These are phyloP conservation scores for Sarcophilus harrisii DNA, from an alignment of 2,797 vertebrate genomes.

Conservation along the genomic window DNA sequence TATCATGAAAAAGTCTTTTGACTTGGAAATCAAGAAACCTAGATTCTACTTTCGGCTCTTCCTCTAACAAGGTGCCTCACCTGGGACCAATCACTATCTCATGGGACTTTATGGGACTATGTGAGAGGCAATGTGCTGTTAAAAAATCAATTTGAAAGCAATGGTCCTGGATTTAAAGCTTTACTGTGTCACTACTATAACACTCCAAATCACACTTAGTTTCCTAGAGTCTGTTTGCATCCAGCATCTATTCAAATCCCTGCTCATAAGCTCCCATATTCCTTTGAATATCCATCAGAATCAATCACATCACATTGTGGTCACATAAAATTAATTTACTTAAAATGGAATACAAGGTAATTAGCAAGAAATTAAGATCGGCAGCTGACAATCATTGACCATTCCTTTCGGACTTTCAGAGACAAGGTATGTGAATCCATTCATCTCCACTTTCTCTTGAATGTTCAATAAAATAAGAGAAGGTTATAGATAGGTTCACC, in stretches of 20 bases:
- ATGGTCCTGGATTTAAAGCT: background rate
- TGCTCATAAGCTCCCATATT: background rate
- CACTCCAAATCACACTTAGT: background rate
- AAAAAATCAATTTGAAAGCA: background rate
- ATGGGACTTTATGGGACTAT: background rate
- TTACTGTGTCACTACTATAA: background rate
- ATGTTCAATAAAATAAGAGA: background rate
- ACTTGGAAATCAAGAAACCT: background rate
- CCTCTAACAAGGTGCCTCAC: background rate
- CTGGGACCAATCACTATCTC: background rate
- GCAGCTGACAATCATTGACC: background rate
- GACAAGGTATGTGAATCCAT: background rate
- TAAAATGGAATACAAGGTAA: background rate
- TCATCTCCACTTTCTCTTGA: background rate
- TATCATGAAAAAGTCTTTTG: background rate
- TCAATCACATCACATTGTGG: background rate
- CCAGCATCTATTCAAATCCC: background rate
- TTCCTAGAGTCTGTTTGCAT: background rate
- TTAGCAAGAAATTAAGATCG: background rate
- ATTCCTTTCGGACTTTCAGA: background rate
- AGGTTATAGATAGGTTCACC: background rate
- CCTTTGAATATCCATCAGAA: background rate
- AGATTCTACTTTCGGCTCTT: background rate
- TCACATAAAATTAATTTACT: background rate
- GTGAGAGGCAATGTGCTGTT: background rate